Percentiles rank a stretch among this genome's conserved stretches.
Evolutionary conservation across 1,140 invertebrate genomes (phyloP).

Genomic region (Trichonephila clavipes): DNA sequence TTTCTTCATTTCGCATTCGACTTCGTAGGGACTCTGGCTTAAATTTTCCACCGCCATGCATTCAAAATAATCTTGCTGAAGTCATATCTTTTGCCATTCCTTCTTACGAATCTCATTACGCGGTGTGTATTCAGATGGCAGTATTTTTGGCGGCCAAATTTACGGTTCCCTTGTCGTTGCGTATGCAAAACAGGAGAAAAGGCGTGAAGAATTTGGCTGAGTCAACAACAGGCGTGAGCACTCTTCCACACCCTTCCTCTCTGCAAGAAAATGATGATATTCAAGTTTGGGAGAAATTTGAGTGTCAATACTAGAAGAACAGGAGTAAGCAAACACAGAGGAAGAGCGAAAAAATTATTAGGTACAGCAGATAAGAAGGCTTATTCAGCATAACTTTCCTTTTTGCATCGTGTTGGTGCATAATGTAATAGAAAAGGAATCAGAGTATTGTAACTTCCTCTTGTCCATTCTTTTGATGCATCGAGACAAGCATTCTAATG

Average conservation of each 20-base stretch:
- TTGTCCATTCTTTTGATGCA: background rate
- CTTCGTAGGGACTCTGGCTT: slow-evolving; percentile 47
- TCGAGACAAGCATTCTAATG: background rate
- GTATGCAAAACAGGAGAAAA: slow-evolving; percentile 65
- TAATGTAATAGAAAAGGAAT: background rate
- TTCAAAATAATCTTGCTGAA: slow-evolving; percentile 73
- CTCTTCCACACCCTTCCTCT: background rate
- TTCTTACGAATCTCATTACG: slow-evolving; percentile 71
- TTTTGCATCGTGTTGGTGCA: background rate
- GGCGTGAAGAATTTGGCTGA: slow-evolving; percentile 70
- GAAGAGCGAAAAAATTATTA: slow-evolving; percentile 49
- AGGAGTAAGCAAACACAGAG: slow-evolving; percentile 37
- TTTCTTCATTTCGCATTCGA: slow-evolving; percentile 71
- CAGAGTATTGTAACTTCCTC: background rate
- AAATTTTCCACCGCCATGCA: slow-evolving; percentile 63
- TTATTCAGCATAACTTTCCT: background rate
- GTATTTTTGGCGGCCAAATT: slow-evolving; percentile 59
- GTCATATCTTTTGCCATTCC: slow-evolving; percentile 62
- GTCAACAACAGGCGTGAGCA: slow-evolving; percentile 63
- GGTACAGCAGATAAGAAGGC: background rate
- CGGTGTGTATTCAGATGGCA: slow-evolving; percentile 51
- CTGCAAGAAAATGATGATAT: slow-evolving; percentile 64
- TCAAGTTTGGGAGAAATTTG: slow-evolving; percentile 67
- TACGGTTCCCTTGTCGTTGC: slow-evolving; percentile 69
- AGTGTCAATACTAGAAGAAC: slow-evolving; percentile 49